These are phyloP conservation scores for Coregonus ussuriensis DNA, from an alignment of 2,797 vertebrate genomes.

Conservation along the genomic window DNA sequence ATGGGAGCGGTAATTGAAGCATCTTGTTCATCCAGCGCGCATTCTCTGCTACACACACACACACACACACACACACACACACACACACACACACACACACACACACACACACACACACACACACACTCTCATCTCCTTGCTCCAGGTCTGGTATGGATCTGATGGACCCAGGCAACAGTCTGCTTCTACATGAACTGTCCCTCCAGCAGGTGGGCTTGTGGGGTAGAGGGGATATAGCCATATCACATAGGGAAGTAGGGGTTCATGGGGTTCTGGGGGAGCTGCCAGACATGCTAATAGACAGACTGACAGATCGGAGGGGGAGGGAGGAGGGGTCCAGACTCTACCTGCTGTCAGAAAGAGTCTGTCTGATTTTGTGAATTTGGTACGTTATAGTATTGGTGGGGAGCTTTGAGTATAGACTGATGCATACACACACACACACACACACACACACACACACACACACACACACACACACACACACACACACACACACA, in stretches of 20 bases:
- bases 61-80: conserved; percentile 4
- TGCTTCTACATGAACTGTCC: neutral
- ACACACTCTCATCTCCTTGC: no score
- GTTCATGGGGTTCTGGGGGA: conserved; percentile 21
- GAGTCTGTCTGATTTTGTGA: conserved; percentile 47
- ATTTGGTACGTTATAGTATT: conserved; percentile 37
- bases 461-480: no score
- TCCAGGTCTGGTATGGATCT: neutral
- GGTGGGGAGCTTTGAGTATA: conserved; percentile 43
- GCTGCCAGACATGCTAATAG: conserved; percentile 48
- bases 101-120: conserved; percentile 6
- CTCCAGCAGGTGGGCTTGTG: conserved; percentile 22
- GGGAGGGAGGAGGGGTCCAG: conserved; percentile 32
- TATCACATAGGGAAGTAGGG: neutral
- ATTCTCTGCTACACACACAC: conserved; percentile 39
- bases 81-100: conserved; percentile 3
- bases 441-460: neutral
- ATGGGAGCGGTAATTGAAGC: conserved; percentile 71
- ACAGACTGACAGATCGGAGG: conserved; percentile 34
- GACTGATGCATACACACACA: neutral
- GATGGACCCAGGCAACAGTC: neutral
- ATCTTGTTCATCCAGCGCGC: conserved; percentile 66
- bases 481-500: no score
- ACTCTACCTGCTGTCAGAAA: conserved; percentile 47
- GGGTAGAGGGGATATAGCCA: conserved; percentile 19